Conservation (phyloP, 1,140 invertebrate species). For the Sminthurides bifidus region DNA sequence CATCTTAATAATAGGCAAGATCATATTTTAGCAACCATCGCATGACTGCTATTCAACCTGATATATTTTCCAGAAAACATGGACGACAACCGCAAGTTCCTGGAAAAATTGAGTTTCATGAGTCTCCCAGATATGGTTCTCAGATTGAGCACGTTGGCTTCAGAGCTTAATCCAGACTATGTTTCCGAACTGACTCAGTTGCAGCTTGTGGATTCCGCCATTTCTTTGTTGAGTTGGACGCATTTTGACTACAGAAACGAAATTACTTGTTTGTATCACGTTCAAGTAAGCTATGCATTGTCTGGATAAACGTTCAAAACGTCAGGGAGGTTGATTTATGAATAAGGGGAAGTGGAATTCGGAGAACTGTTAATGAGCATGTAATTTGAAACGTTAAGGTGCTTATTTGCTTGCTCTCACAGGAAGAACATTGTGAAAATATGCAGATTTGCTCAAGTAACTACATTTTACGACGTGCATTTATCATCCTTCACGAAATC, state of each 20-base stretch:
- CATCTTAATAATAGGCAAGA: not conserved
- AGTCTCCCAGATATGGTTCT: slow-evolving; percentile 10
- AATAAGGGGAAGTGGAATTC: not conserved
- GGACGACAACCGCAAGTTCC: not conserved
- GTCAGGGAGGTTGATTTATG: not conserved
- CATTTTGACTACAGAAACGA: slow-evolving; percentile 18
- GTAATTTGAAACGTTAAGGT: not conserved
- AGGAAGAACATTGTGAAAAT: slow-evolving; percentile 19
- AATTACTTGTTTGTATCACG: slow-evolving; percentile 23
- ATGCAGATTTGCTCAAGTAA: slow-evolving; percentile 23
- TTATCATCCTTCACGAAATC: too few relatives aligned
- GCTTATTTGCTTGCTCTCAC: not conserved
- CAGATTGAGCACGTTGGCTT: slow-evolving; percentile 5
- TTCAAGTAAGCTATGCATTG: slow-evolving; percentile 5
- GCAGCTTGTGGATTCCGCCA: not conserved
- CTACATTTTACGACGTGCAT: slow-evolving; percentile 16
- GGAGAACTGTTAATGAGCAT: not conserved
- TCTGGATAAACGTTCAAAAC: not conserved
- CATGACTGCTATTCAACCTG: not conserved
- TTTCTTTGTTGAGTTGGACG: slow-evolving; percentile 1
- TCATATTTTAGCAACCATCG: not conserved
- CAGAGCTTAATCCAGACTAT: slow-evolving; percentile 6
- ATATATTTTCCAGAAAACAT: not conserved
- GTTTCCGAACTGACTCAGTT: not conserved
- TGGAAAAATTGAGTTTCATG: slow-evolving; percentile 11